A percentile compares a stretch with the other conserved stretches of the same genome.
These are phyloP conservation scores for Ericerus pela DNA, from an alignment of 1,140 invertebrate genomes.

Conservation along the genomic window DNA sequence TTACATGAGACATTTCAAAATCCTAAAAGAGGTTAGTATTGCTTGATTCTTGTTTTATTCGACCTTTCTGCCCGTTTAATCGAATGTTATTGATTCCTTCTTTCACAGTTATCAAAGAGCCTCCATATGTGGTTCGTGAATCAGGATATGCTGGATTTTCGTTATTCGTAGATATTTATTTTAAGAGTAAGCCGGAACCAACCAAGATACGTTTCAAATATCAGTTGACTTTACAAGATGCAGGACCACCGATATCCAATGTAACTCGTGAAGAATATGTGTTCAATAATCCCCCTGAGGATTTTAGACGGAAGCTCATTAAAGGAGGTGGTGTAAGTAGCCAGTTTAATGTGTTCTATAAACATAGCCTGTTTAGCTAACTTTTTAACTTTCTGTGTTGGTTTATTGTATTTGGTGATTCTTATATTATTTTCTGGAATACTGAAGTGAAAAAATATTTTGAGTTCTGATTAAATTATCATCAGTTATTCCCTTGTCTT, in stretches of 20 bases:
- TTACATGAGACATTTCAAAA: conserved; percentile 84
- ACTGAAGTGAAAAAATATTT: too few species aligned
- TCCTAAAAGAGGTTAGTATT: conserved; percentile 58
- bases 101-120: conserved; percentile 63
- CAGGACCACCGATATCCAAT: conserved; percentile 44
- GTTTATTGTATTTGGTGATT: too few species aligned
- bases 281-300: conserved; percentile 70
- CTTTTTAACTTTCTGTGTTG: too few species aligned
- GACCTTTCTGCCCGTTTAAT: not conserved
- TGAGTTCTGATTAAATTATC: too few species aligned
- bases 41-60: not conserved
- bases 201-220: conserved; percentile 72
- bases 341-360: too few species aligned
- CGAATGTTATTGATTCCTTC: conserved; percentile 19
- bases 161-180: conserved; percentile 76
- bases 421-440: too few species aligned
- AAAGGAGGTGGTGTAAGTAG: conserved; percentile 64
- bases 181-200: conserved; percentile 80
- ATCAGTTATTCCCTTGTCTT: too few species aligned
- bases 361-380: too few species aligned
- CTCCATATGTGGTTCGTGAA: conserved; percentile 80
- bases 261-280: conserved; percentile 55
- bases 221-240: conserved; percentile 64
- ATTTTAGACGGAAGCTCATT: conserved; percentile 72
- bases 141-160: conserved; percentile 89